Evolutionary conservation across 2,113 vertebrate species (phyloP).

Genomic region (Anolis carolinensis): DNA sequence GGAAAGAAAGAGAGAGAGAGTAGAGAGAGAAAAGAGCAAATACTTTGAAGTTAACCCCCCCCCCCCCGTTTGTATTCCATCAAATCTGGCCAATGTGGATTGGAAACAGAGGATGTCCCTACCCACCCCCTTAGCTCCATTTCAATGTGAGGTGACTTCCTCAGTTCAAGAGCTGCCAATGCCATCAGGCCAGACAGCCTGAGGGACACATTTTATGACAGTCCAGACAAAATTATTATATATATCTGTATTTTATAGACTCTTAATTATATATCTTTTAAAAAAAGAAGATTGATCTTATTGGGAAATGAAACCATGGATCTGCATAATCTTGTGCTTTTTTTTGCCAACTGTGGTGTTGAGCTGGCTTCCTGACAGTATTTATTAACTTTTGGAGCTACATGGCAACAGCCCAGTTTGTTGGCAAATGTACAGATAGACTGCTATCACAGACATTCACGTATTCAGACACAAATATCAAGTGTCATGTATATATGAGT

Average conservation of each 20-base stretch:
- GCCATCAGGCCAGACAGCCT: neutral
- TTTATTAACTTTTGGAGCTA: neutral
- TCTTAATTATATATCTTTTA: neutral
- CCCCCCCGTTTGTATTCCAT: no score
- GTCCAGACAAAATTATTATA: neutral
- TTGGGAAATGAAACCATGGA: neutral
- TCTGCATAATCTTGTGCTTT: neutral
- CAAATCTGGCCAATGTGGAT: no score
- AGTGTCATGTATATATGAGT: neutral
- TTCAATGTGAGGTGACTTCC: no score
- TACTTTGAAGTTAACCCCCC: no score
- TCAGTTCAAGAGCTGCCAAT: neutral
- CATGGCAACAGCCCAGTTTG: neutral
- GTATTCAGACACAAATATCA: neutral
- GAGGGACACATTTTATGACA: neutral
- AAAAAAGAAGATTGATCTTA: neutral
- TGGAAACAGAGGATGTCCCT: no score
- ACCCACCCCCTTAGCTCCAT: no score
- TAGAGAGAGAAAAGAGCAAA: no score
- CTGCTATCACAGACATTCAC: neutral
- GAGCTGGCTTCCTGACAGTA: neutral
- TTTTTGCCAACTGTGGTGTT: accelerated
- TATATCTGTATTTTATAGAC: neutral
- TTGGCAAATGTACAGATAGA: neutral
- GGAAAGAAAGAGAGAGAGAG: no score